A percentile compares a stretch with the other conserved stretches of the same genome.
Evolutionary conservation across 1,140 invertebrate species (phyloP).

Genomic region (Dryas iulia): DNA sequence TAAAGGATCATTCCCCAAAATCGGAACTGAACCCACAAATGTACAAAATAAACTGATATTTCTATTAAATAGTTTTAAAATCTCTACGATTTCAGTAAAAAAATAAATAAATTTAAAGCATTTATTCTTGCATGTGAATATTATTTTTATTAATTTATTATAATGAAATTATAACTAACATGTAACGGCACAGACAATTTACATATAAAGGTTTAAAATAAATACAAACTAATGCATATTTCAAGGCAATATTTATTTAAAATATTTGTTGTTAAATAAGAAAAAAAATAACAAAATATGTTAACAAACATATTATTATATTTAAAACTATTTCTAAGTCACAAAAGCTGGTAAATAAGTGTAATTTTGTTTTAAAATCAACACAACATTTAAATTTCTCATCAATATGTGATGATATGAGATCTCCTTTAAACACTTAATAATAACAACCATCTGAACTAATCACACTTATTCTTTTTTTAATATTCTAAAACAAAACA

Average conservation of each 20-base stretch:
- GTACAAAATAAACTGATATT: too few species aligned
- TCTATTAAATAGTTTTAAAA: too few species aligned
- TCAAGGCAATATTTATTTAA: constrained; percentile 71
- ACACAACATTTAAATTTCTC: constrained; percentile 7
- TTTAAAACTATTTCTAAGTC: constrained; percentile 52
- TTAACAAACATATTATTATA: constrained; percentile 62
- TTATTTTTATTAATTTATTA: too few species aligned
- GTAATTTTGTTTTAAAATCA: constrained; percentile 7
- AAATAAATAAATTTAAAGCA: too few species aligned
- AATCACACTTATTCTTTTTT: constrained; percentile 23
- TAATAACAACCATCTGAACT: constrained; percentile 28
- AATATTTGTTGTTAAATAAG: constrained; percentile 69
- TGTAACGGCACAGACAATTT: too few species aligned
- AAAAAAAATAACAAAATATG: constrained; percentile 73
- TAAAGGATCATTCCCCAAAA: too few species aligned
- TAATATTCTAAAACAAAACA: constrained; percentile 27
- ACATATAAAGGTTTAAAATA: neutral
- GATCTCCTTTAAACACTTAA: constrained; percentile 50
- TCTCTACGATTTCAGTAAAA: too few species aligned
- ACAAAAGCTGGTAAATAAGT: constrained; percentile 49
- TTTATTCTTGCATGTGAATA: too few species aligned
- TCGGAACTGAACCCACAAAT: too few species aligned
- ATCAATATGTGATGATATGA: constrained; percentile 42
- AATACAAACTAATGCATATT: constrained; percentile 25
- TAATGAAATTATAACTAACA: too few species aligned